phyloP scores from a whole-genome alignment of 2,113 vertebrate species.

The Romanogobio albipinnatus region DNA sequence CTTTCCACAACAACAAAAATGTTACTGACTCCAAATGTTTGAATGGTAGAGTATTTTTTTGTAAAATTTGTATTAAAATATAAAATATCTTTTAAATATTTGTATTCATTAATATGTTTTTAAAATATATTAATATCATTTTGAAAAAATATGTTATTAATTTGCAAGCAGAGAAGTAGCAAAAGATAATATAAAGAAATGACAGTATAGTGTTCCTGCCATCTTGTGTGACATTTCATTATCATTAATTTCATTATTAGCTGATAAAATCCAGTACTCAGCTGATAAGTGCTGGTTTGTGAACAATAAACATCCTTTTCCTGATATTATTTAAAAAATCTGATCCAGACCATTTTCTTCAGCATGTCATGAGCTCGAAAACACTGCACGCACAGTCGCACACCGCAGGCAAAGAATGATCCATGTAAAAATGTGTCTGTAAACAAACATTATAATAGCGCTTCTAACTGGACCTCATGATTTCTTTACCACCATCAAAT shows the following conservation, averaged over 20 bases:
- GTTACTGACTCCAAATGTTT: background rate
- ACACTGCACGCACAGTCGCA: background rate
- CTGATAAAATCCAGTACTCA: constrained; percentile 3
- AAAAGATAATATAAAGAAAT: background rate
- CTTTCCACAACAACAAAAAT: background rate
- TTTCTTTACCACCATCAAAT: constrained; percentile 8
- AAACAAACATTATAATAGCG: background rate
- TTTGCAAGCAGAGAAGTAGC: background rate
- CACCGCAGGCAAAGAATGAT: background rate
- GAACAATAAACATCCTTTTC: background rate
- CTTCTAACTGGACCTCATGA: background rate
- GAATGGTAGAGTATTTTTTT: background rate
- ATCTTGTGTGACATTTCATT: background rate
- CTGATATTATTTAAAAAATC: background rate
- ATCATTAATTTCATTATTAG: background rate
- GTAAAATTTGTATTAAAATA: background rate
- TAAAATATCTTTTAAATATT: background rate
- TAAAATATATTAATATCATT: background rate
- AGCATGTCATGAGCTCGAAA: background rate
- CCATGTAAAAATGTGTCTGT: background rate
- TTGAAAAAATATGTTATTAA: background rate
- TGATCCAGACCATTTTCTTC: background rate
- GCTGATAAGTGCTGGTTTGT: background rate
- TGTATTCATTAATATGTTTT: background rate
- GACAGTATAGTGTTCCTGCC: background rate